Evolutionary conservation across 2,888 invertebrate genomes (phyloP).

Genomic region (Nomada ferruginata): DNA sequence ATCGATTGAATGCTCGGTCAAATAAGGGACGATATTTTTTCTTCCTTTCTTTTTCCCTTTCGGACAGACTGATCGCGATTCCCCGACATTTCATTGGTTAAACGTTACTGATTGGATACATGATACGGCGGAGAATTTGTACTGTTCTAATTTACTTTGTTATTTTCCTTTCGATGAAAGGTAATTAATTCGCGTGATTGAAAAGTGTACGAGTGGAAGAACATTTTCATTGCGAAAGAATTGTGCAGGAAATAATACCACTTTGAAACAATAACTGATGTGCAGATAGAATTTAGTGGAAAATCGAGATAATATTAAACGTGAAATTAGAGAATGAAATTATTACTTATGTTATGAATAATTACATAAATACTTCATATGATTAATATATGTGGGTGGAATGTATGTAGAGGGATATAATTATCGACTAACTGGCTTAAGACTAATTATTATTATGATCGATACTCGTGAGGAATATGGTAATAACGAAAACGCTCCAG

Average conservation of each 20-base stretch:
- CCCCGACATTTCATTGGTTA: neutral
- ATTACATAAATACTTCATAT: neutral
- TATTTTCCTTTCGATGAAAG: neutral
- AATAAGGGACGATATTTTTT: slow-evolving; percentile 38
- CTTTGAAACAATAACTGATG: neutral
- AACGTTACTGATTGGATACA: neutral
- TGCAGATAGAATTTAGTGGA: neutral
- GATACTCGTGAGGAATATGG: too few relatives aligned
- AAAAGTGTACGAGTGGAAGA: neutral
- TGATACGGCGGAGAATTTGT: neutral
- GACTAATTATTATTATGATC: neutral
- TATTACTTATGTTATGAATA: neutral
- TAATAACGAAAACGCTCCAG: neutral
- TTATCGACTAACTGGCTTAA: neutral
- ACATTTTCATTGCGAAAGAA: neutral
- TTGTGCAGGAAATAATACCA: neutral
- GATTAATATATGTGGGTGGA: neutral
- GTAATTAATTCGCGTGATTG: neutral
- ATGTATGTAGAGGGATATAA: neutral
- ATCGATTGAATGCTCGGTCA: slow-evolving; percentile 41
- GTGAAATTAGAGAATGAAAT: neutral
- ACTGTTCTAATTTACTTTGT: neutral
- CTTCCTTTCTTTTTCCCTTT: neutral
- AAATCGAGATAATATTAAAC: neutral
- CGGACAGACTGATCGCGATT: slow-evolving; percentile 13